phyloP scores from a whole-genome alignment of 1,140 invertebrate genomes.

The Chironomus tepperi region DNA sequence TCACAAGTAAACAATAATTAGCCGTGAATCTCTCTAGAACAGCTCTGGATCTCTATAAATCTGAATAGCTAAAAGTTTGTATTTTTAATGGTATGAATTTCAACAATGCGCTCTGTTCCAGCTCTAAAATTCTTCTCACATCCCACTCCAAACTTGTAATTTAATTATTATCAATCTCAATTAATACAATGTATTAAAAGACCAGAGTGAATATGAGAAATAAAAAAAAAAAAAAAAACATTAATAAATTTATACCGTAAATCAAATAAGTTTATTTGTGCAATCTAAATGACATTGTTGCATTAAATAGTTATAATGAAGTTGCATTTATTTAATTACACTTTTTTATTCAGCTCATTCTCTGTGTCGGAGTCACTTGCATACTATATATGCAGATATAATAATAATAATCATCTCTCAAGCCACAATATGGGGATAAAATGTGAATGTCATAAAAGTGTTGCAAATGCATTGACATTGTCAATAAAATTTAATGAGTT shows the following conservation, averaged over 20 bases:
- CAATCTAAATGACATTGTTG: conserved; percentile 14
- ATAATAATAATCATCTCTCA: not conserved
- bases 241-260: not conserved
- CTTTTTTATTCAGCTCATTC: not conserved
- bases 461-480: not conserved
- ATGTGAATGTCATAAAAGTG: conserved; percentile 13
- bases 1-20: too few relatives aligned
- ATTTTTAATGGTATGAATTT: too few relatives aligned
- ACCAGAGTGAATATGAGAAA: not conserved
- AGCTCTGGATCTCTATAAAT: too few relatives aligned
- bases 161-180: conserved; percentile 1
- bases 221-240: not conserved
- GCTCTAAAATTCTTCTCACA: too few relatives aligned
- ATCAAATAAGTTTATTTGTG: conserved; percentile 8
- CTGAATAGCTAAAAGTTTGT: too few relatives aligned
- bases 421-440: not conserved
- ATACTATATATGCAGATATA: not conserved
- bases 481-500: conserved; percentile 1
- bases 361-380: too few relatives aligned
- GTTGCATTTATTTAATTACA: conserved; percentile 5
- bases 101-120: too few relatives aligned
- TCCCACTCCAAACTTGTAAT: too few relatives aligned
- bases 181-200: not conserved
- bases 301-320: conserved; percentile 17
- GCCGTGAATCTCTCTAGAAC: too few relatives aligned